A percentile compares a stretch with the other conserved stretches of the same genome.
These are phyloP conservation scores for Neoarius graeffei DNA, from an alignment of 2,113 vertebrate species.

Conservation along the genomic window DNA sequence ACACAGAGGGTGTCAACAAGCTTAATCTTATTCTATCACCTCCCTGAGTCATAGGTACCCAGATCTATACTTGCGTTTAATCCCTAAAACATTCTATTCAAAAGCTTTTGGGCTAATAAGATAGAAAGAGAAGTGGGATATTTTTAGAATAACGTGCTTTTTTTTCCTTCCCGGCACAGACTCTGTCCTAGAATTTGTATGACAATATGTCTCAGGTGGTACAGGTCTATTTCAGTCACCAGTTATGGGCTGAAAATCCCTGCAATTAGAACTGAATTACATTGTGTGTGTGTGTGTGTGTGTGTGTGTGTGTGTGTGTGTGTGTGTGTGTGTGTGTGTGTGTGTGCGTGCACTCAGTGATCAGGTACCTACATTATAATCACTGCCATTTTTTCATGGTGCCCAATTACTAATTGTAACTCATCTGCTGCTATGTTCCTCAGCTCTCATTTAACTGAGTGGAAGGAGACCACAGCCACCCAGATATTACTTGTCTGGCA, in stretches of 20 bases:
- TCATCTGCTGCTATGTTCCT: neutral
- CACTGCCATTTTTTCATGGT: neutral
- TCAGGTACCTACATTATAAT: slow-evolving; percentile 2
- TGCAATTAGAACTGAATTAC: slow-evolving; percentile 6
- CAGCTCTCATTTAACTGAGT: neutral
- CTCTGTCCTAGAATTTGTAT: slow-evolving; percentile 16
- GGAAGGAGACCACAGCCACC: neutral
- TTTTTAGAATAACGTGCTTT: neutral
- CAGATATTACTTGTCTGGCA: neutral
- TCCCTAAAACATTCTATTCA: neutral
- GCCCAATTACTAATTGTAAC: neutral
- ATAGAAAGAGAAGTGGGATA: slow-evolving; percentile 10
- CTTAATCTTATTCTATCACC: neutral
- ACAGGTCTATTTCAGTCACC: slow-evolving; percentile 10
- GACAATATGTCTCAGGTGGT: slow-evolving; percentile 28
- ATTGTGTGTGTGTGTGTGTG: slow-evolving; percentile 28
- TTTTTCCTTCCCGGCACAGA: neutral
- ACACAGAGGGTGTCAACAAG: neutral
- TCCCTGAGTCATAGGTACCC: neutral
- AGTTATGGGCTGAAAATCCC: neutral
- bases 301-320: slow-evolving; percentile 40
- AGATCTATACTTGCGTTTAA: neutral
- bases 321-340: too few relatives aligned
- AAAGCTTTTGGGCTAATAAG: neutral
- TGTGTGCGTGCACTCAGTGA: too few relatives aligned